phyloP scores from a whole-genome alignment of 2,113 vertebrate genomes.

The Cisticola juncidis region DNA sequence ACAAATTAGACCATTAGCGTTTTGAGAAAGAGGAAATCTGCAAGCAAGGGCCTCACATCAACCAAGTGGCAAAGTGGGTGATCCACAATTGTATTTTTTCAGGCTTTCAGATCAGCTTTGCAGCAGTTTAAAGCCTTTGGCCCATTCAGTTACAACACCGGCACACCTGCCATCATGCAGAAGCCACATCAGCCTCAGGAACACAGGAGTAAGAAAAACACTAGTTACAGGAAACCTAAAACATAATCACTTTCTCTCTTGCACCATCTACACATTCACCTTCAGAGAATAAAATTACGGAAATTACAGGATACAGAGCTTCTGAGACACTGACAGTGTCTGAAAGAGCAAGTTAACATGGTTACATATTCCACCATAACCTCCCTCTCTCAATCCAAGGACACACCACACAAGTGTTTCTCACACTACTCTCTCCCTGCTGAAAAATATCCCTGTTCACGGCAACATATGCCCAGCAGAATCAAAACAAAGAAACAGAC shows the following conservation, averaged over 20 bases:
- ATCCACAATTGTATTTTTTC: background rate
- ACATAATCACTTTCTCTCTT: background rate
- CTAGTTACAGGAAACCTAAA: background rate
- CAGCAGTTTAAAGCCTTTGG: background rate
- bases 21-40: background rate
- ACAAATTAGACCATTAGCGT: background rate
- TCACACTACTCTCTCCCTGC: background rate
- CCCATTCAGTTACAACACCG: background rate
- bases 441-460: background rate
- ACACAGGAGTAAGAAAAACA: background rate
- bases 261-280: background rate
- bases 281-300: background rate
- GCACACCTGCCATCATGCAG: background rate
- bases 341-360: background rate
- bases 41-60: background rate
- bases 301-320: background rate
- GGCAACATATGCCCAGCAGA: background rate
- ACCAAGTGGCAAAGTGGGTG: background rate
- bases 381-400: background rate
- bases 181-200: background rate
- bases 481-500: background rate
- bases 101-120: background rate
- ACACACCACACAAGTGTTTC: background rate
- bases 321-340: background rate
- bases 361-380: background rate